Evolutionary conservation across 2,888 invertebrate species (phyloP).

Genomic region (Apodemia hepburni): DNA sequence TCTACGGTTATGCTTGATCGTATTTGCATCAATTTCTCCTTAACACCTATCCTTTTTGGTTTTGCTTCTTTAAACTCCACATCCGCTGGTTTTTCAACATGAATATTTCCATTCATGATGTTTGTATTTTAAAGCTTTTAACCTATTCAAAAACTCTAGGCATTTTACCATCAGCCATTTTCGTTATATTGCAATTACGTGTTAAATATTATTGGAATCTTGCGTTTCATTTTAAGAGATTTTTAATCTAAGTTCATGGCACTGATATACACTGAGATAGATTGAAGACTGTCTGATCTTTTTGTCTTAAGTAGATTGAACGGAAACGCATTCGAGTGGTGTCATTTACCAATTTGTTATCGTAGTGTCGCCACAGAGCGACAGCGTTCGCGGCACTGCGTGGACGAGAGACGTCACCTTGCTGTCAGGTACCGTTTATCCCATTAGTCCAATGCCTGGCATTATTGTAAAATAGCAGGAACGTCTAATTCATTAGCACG

Average conservation of each 20-base stretch:
- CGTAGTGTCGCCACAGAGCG: slow-evolving; percentile 57
- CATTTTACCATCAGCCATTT: not conserved
- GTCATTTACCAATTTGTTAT: slow-evolving; percentile 71
- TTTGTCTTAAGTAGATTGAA: slow-evolving; percentile 72
- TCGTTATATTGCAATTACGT: not conserved
- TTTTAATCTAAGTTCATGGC: slow-evolving; percentile 30
- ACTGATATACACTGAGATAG: slow-evolving; percentile 44
- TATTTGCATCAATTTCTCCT: slow-evolving; percentile 71
- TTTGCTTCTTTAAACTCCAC: slow-evolving; percentile 48
- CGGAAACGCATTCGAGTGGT: slow-evolving; percentile 75
- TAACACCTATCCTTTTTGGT: slow-evolving; percentile 51
- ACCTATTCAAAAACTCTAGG: not conserved
- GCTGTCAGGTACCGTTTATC: slow-evolving; percentile 72
- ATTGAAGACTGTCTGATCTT: slow-evolving; percentile 57
- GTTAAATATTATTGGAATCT: not conserved
- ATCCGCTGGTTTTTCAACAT: slow-evolving; percentile 53
- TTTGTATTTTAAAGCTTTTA: slow-evolving; percentile 8
- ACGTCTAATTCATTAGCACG: slow-evolving; percentile 63
- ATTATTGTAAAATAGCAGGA: slow-evolving; percentile 60
- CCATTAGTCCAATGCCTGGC: slow-evolving; percentile 70
- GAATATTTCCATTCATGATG: slow-evolving; percentile 65
- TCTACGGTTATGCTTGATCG: slow-evolving; percentile 84
- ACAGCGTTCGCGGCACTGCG: slow-evolving; percentile 56
- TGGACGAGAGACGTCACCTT: slow-evolving; percentile 69
- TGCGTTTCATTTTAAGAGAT: not conserved